Percentiles rank a stretch among this genome's conserved stretches.
phyloP scores from a whole-genome alignment of 2,888 invertebrate genomes.

The Aphodius sticticus region DNA sequence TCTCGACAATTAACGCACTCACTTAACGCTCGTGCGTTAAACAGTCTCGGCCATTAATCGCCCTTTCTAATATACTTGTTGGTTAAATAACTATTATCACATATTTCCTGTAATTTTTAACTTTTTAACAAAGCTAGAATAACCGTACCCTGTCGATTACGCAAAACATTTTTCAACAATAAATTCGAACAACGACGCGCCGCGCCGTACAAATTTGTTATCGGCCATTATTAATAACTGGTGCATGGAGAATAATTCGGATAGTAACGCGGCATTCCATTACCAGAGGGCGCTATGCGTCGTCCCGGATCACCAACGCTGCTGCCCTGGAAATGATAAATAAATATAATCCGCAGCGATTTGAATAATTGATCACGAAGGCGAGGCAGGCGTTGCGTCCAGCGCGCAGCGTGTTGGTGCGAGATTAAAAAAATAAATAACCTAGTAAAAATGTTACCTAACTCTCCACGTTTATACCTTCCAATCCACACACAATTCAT shows the following conservation, averaged over 20 bases:
- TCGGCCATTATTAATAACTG: background rate
- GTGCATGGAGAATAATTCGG: background rate
- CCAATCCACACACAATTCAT: background rate
- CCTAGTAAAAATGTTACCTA: background rate
- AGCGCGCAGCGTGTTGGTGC: background rate
- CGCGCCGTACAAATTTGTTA: background rate
- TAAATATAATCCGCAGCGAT: background rate
- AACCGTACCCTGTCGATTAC: background rate
- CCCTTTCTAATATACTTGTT: too few species aligned
- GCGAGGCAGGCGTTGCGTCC: background rate
- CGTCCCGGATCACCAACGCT: slow-evolving; percentile 4
- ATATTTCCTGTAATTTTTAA: background rate
- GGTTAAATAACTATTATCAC: too few species aligned
- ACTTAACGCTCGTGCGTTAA: too few species aligned
- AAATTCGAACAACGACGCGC: background rate
- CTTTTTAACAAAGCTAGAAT: background rate
- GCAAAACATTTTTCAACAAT: background rate
- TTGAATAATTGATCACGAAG: background rate
- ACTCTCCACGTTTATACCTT: background rate
- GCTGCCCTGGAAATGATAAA: background rate
- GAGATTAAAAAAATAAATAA: slow-evolving; percentile 4
- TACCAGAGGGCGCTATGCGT: background rate
- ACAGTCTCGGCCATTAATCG: too few species aligned
- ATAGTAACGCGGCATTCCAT: background rate
- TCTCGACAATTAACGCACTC: too few species aligned